Evolutionary conservation across 2,888 invertebrate species (phyloP).

Genomic region (Allygus modestus): DNA sequence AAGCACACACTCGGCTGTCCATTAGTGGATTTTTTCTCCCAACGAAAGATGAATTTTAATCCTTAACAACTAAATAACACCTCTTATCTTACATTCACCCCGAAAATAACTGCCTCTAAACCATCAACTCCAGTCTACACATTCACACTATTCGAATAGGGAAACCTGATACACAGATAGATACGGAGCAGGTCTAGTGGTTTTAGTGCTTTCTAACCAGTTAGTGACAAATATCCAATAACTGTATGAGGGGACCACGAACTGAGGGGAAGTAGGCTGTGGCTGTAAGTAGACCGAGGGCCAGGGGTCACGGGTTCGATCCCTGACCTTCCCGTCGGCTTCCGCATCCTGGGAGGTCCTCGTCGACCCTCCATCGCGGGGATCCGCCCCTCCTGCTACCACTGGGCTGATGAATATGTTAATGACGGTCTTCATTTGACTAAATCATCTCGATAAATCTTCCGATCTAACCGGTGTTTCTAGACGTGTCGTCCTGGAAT

Average conservation of each 20-base stretch:
- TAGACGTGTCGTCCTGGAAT: no score
- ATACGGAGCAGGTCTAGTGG: no score
- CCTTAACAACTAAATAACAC: no score
- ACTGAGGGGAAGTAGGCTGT: slow-evolving; percentile 1
- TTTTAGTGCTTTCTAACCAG: neutral
- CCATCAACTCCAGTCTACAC: no score
- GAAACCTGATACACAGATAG: neutral
- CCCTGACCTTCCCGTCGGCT: slow-evolving; percentile 11
- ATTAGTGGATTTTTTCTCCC: no score
- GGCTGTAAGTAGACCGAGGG: slow-evolving; percentile 19
- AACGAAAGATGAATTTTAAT: no score
- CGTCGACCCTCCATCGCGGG: neutral
- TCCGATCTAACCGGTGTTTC: neutral
- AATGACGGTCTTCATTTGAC: neutral
- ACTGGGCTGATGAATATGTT: neutral
- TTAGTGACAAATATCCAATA: slow-evolving; percentile 2
- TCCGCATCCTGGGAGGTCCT: neutral
- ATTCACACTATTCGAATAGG: neutral
- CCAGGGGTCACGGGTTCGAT: slow-evolving; percentile 34
- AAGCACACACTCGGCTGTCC: no score
- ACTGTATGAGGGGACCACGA: neutral
- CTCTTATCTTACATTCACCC: no score
- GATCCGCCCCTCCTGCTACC: neutral
- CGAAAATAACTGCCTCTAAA: no score
- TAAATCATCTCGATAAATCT: neutral